Evolutionary conservation across 2,888 invertebrate genomes (phyloP).

Genomic region (Neelides folsomi): DNA sequence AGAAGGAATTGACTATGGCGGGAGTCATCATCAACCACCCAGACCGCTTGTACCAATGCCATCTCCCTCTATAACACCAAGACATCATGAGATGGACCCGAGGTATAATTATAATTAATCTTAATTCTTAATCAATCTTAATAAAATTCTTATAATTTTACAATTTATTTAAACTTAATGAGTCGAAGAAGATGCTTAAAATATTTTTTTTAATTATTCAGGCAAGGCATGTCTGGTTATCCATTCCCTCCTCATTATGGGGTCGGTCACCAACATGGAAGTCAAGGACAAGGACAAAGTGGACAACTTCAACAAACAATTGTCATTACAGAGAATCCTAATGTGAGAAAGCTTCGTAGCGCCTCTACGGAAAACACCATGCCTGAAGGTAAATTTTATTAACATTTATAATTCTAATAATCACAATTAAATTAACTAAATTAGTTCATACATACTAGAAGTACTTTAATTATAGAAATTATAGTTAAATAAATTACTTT

Average conservation of each 20-base stretch:
- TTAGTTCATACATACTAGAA: too few species aligned
- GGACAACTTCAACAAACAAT: slow-evolving; percentile 31
- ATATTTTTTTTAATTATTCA: too few species aligned
- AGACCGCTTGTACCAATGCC: slow-evolving; percentile 29
- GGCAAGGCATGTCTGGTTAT: too few species aligned
- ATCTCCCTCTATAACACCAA: slow-evolving; percentile 31
- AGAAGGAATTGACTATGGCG: slow-evolving; percentile 31
- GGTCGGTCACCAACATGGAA: too few species aligned
- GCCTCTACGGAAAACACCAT: slow-evolving; percentile 33
- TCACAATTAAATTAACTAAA: slow-evolving; percentile 30
- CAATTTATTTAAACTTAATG: too few species aligned
- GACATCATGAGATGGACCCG: slow-evolving; percentile 31
- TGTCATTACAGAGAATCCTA: slow-evolving; percentile 34
- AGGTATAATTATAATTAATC: too few species aligned
- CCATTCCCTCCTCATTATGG: too few species aligned
- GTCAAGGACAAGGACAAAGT: slow-evolving; percentile 8
- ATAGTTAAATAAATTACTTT: too few species aligned
- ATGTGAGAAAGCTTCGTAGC: slow-evolving; percentile 33
- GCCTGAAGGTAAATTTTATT: slow-evolving; percentile 29
- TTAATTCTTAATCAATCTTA: too few species aligned
- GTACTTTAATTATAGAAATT: too few species aligned
- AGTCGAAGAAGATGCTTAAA: too few species aligned
- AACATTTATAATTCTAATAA: background rate
- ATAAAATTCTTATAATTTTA: too few species aligned
- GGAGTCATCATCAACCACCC: slow-evolving; percentile 24